Evolutionary conservation across 1,140 invertebrate species (phyloP).

Genomic region (Lucilia cuprina): DNA sequence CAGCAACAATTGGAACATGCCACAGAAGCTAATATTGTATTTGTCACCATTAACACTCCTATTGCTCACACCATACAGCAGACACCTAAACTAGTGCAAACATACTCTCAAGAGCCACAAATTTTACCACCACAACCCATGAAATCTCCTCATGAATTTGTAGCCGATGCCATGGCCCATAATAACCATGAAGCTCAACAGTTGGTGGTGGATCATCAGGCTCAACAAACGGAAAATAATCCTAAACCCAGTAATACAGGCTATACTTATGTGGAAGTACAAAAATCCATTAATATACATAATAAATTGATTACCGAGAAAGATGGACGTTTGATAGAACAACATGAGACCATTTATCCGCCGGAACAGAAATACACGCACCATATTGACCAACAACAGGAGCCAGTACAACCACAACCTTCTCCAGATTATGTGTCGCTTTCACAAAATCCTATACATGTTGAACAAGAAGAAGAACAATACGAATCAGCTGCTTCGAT

Average conservation of each 20-base stretch:
- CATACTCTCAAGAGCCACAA: not conserved
- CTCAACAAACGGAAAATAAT: not conserved
- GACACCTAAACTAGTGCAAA: not conserved
- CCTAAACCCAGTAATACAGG: conserved; percentile 41
- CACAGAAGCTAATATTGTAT: conserved; percentile 46
- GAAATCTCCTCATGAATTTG: conserved; percentile 49
- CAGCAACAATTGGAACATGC: not conserved
- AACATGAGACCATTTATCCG: conserved; percentile 57
- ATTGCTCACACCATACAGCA: conserved; percentile 10
- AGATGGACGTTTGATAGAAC: conserved; percentile 52
- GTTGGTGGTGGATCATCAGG: not conserved
- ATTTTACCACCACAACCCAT: not conserved
- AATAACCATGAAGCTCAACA: not conserved
- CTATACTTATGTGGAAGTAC: conserved; percentile 67
- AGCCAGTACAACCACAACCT: not conserved
- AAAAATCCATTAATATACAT: conserved; percentile 66
- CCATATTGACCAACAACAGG: not conserved
- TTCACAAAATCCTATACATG: conserved; percentile 51
- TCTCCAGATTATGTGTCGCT: conserved; percentile 45
- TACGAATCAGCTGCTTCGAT: conserved; percentile 48
- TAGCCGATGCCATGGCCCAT: conserved; percentile 48
- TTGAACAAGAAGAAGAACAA: conserved; percentile 48
- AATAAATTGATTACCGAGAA: conserved; percentile 60
- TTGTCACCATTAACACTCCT: conserved; percentile 49
- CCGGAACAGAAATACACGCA: conserved; percentile 37